phyloP scores from a whole-genome alignment of 1,140 invertebrate species.

The Varroa destructor region DNA sequence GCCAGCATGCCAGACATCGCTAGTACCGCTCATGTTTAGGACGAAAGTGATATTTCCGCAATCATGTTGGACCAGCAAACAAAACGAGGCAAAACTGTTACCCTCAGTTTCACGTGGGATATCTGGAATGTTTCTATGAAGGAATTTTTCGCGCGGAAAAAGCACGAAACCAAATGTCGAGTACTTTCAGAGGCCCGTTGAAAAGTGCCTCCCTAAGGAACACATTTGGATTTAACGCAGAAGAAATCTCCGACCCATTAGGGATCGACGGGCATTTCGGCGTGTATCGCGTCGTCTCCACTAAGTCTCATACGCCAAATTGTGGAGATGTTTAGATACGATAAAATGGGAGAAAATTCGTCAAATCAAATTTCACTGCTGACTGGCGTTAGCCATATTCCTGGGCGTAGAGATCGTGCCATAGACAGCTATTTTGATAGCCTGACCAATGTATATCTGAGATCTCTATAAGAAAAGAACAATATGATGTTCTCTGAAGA shows the following conservation, averaged over 20 bases:
- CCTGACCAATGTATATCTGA: background rate
- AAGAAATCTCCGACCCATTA: background rate
- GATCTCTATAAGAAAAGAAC: background rate
- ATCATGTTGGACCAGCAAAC: background rate
- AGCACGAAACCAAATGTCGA: background rate
- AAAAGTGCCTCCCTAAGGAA: background rate
- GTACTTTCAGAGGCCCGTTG: background rate
- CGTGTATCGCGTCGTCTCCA: conserved; percentile 43
- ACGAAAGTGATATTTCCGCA: background rate
- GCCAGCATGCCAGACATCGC: background rate
- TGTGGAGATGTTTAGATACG: conserved; percentile 41
- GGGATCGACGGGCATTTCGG: background rate
- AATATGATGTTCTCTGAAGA: background rate
- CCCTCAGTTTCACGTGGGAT: background rate
- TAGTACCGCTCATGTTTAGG: background rate
- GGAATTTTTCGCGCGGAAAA: background rate
- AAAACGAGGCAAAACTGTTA: background rate
- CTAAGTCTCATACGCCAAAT: conserved; percentile 47
- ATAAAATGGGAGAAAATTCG: conserved; percentile 44
- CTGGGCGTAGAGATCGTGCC: background rate
- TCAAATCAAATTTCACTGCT: conserved; percentile 42
- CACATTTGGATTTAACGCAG: no score
- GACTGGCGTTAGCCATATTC: conserved; percentile 34
- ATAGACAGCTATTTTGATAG: background rate
- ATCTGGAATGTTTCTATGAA: background rate